Evolutionary conservation across 2,888 invertebrate genomes (phyloP).

Genomic region (Tuberolachnus salignus): DNA sequence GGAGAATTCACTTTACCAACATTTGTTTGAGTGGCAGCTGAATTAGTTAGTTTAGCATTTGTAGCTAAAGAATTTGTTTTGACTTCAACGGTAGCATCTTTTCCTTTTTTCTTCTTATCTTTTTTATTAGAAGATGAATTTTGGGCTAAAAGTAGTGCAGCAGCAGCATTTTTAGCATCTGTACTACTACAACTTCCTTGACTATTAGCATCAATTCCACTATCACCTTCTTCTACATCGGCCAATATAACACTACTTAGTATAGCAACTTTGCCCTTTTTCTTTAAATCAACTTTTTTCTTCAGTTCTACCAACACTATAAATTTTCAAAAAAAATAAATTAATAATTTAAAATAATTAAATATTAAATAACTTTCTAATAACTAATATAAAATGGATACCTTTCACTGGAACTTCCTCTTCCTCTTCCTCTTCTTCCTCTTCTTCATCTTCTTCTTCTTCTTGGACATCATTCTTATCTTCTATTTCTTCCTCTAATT

Average conservation of each 20-base stretch:
- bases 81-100: not conserved
- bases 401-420: conserved; percentile 59
- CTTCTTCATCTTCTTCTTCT: conserved; percentile 72
- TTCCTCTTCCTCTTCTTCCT: conserved; percentile 65
- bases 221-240: conserved; percentile 84
- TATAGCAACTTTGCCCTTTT: conserved; percentile 51
- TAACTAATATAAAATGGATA: not conserved
- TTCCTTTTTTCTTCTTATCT: conserved; percentile 71
- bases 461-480: conserved; percentile 74
- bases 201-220: conserved; percentile 86
- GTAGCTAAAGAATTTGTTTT: conserved; percentile 12
- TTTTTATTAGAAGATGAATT: conserved; percentile 63
- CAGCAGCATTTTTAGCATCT: conserved; percentile 66
- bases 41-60: conserved; percentile 29
- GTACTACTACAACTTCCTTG: conserved; percentile 89
- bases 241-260: conserved; percentile 28
- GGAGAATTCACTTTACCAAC: conserved; percentile 32
- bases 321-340: not conserved
- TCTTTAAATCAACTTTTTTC: conserved; percentile 54
- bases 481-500: conserved; percentile 78
- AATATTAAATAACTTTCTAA: not conserved
- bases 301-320: conserved; percentile 50
- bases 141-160: conserved; percentile 33
- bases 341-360: not conserved
- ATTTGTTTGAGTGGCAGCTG: conserved; percentile 53